These are phyloP conservation scores for Anoplolepis gracilipes DNA, from an alignment of 1,140 invertebrate genomes.

Conservation along the genomic window DNA sequence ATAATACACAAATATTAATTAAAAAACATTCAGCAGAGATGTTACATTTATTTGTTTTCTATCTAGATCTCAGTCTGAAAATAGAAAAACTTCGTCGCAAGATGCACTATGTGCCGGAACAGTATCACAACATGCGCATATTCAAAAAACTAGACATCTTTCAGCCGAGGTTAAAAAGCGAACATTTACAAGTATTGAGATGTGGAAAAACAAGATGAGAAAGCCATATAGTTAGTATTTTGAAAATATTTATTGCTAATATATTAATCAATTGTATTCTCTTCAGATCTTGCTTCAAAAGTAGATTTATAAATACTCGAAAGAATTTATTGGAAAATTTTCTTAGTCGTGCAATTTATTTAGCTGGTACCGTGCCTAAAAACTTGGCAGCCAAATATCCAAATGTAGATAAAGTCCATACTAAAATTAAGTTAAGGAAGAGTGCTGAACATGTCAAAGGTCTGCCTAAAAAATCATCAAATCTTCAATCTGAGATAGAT, in stretches of 20 bases:
- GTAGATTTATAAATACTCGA: too few species aligned
- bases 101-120: neutral
- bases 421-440: neutral
- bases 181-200: slow-evolving; percentile 19
- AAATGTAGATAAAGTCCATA: neutral
- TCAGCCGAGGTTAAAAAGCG: slow-evolving; percentile 28
- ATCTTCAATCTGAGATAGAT: neutral
- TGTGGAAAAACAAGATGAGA: slow-evolving; percentile 32
- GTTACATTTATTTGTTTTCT: neutral
- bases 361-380: slow-evolving; percentile 19
- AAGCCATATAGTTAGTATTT: neutral
- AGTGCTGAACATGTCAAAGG: neutral
- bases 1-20: too few species aligned
- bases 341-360: neutral
- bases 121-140: too few species aligned
- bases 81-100: neutral
- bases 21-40: too few species aligned
- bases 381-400: neutral
- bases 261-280: too few species aligned
- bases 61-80: slow-evolving; percentile 13
- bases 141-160: neutral
- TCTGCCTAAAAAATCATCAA: too few species aligned
- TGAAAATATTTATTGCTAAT: neutral
- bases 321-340: neutral
- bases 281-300: too few species aligned